These are phyloP conservation scores for Enteromius unitaeniatus DNA, from an alignment of 2,797 vertebrate genomes.

Conservation along the genomic window DNA sequence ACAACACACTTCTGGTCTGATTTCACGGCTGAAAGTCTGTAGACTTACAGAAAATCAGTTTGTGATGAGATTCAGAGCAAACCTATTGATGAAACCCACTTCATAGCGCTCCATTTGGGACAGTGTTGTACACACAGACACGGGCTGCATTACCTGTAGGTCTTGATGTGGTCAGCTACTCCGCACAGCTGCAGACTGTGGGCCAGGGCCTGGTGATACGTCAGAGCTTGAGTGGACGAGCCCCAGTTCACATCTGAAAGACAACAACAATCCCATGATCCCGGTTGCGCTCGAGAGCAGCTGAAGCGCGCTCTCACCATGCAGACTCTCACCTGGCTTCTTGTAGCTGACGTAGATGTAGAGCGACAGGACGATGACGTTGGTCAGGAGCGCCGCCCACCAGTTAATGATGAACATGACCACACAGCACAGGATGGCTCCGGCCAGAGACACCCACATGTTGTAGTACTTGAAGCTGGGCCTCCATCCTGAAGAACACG, in stretches of 20 bases:
- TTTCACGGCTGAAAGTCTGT: too few species aligned
- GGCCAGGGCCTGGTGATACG: constrained; percentile 92
- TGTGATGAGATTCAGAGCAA: too few species aligned
- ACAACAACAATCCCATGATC: constrained; percentile 40
- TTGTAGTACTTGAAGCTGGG: constrained; percentile 99
- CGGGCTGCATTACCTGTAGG: constrained; percentile 86
- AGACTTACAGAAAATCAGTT: too few species aligned
- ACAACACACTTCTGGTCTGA: too few species aligned
- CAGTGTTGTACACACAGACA: too few species aligned
- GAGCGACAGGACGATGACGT: constrained; percentile 93
- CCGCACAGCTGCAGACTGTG: constrained; percentile 94
- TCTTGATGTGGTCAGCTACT: constrained; percentile 97
- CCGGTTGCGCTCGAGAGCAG: background rate
- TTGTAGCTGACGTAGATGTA: constrained; percentile 99
- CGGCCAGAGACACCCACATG: constrained; percentile 97
- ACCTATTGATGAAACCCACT: too few species aligned
- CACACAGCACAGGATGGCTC: constrained; percentile 92
- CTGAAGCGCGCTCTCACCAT: background rate
- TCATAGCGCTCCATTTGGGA: too few species aligned
- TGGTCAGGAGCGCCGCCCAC: constrained; percentile 95
- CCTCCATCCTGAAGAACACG: constrained; percentile 86
- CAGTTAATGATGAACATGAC: constrained; percentile 99
- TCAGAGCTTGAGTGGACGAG: constrained; percentile 97
- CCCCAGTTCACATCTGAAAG: constrained; percentile 98
- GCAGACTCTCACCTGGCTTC: constrained; percentile 89